Evolutionary conservation across 30 jellyfish, hydroid and myxozoan species (phyloP), one percentile per base, ranked within the genome.

Genomic region (Turritopsis rubra): DNA sequence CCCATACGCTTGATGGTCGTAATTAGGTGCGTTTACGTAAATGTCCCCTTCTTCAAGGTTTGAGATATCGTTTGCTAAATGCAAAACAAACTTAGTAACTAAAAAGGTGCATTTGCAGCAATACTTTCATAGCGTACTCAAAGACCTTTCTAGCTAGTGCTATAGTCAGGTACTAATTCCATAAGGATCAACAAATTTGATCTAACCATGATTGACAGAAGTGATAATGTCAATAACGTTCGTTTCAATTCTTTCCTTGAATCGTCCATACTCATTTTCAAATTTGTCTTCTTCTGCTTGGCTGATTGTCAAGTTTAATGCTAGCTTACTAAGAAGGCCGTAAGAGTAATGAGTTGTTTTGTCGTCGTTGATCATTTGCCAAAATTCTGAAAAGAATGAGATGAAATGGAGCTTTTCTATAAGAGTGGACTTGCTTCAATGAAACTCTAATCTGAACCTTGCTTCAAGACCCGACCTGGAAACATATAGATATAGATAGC

Each of bases 211-310:
- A 52, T 80, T 80, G 19, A 53, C 29, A 27, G 66, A 24, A 27
- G 41, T 25, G 25, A 60, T 21, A 25, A 60, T 30, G 65, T 80
- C 87, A 52, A 30, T 27, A 21, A 66, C 87, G 7, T 27, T 80
- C 19, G 66, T 52, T 1, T 30, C 79, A 52, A 22, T 25, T 80
- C 87, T 29, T 13, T 27, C 65, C 53, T 66, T 80, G 66, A 52
- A 80, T 80, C 81, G 1, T 1, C 81, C 87, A 60, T 21, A 80
- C 23, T 80, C 87, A 52, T 80, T 80, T 80, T 80, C 87, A 80
- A 80, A 80, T 52, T 60, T 60, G 52, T 80, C 87, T 80, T 80
- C 66, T 41, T 80, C 87, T 31, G 21, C 30, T 8, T 25, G 53
- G 22, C 18, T 21, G 1, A 60, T 31, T 18, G 41, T 53, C 18